Evolutionary conservation across 2,888 invertebrate genomes (phyloP), one percentile per base, ranked within the genome.

Genomic region (Calameuta pallipes): DNA sequence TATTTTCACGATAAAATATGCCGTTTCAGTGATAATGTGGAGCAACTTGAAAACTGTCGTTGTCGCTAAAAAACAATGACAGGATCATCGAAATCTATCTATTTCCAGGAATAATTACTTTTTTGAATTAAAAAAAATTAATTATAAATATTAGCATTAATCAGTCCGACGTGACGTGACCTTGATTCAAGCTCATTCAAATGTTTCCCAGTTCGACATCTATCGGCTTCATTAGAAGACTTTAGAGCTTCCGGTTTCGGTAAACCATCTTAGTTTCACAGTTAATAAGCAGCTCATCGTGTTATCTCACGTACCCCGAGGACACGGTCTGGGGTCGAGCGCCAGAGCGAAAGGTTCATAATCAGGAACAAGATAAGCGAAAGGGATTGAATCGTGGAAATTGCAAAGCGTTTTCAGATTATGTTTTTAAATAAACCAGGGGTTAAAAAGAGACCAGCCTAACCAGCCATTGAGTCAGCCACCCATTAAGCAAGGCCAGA

Each of bases 261-360:
- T 56, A 23, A 56, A 56, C 56, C 56, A 56, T 23, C 56, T 23
- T 56, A 56, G 56, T 23, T 56, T 80, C 83, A 81, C 78, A 80
- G 84, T 86, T 85, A 86, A 84, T 85, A 85, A 86, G 85, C 80
- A 82, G 83, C 83, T 86, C 82, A 86, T 86, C 84, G 84, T 83
- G 83, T 83, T 84, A 85, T 81, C 83, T 56, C 56, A 9, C 56
- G 23, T 56, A 23, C 56, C 56, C 56, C 15, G 23, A 56, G 56
- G 56, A 56, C 23, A 56, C 56, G 56, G 56, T 56, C 15, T 23
- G 6, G 9, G 56, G 23, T 56, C 15, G 56, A 56, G 56, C 56
- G 56, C 23, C 56, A 56, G 15, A 56, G 56, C 56, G 56, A 6
- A 23, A 23, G 23, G 23, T 56, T 23, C 23, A 23, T 56, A 56